Evolutionary conservation across 2,888 invertebrate species (phyloP).

Genomic region (Ophion costatus): DNA sequence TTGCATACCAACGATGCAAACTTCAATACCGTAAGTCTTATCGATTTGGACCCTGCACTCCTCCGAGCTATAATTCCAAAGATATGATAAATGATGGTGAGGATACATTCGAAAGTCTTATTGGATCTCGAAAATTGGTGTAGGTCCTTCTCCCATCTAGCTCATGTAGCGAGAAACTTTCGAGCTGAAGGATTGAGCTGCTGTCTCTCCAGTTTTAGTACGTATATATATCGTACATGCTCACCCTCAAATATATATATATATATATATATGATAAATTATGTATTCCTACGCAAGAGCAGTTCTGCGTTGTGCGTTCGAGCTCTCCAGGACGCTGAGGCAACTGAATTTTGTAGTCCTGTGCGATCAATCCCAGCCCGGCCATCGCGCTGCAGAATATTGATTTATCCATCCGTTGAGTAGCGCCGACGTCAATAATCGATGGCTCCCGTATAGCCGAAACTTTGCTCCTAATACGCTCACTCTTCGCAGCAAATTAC

Average conservation of each 20-base stretch:
- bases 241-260: background rate
- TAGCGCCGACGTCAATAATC: slow-evolving; percentile 15
- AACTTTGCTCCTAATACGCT: slow-evolving; percentile 17
- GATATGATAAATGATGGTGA: no score
- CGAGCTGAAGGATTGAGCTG: background rate
- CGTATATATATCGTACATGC: background rate
- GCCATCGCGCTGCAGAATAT: slow-evolving; percentile 33
- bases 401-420: slow-evolving; percentile 23
- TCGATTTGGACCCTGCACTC: no score
- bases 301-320: slow-evolving; percentile 17
- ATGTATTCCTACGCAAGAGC: slow-evolving; percentile 30
- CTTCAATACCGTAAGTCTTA: no score
- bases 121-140: background rate
- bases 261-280: slow-evolving; percentile 30
- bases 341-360: slow-evolving; percentile 15
- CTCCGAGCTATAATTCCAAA: no score
- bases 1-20: no score
- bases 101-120: no score
- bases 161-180: background rate
- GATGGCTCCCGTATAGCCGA: background rate
- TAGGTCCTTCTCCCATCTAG: background rate
- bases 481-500: background rate
- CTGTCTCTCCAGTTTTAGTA: background rate
- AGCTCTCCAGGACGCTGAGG: slow-evolving; percentile 8
- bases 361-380: slow-evolving; percentile 20